A percentile compares a stretch with the other conserved stretches of the same genome.
Conservation (phyloP, 2,888 invertebrate genomes). For the Gymnoscelis rufifasciata region DNA sequence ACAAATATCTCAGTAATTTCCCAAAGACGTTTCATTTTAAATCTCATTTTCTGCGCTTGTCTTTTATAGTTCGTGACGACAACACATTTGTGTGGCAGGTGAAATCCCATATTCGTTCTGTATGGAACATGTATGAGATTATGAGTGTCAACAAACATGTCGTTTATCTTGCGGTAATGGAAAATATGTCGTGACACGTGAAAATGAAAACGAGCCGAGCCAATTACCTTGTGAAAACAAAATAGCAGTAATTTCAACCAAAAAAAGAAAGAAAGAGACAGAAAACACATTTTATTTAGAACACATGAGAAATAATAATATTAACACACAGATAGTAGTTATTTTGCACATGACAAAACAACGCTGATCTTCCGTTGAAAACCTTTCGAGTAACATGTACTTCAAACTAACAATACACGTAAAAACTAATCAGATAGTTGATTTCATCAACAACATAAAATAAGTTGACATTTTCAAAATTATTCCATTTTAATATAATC, state of each 20-base stretch:
- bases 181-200: conserved; percentile 43
- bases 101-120: conserved; percentile 61
- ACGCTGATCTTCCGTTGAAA: too few relatives aligned
- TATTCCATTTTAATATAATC: too few relatives aligned
- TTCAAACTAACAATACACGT: too few relatives aligned
- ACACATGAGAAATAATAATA: too few relatives aligned
- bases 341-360: too few relatives aligned
- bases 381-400: too few relatives aligned
- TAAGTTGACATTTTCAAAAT: too few relatives aligned
- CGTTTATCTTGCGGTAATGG: conserved; percentile 64
- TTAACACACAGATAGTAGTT: too few relatives aligned
- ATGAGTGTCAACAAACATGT: conserved; percentile 59
- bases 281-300: too few relatives aligned
- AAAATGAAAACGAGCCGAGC: conserved; percentile 40
- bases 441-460: too few relatives aligned
- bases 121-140: conserved; percentile 64
- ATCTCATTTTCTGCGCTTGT: conserved; percentile 24
- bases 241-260: neutral
- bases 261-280: too few relatives aligned
- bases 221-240: conserved; percentile 23
- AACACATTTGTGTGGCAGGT: conserved; percentile 53
- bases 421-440: too few relatives aligned
- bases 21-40: conserved; percentile 18
- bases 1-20: conserved; percentile 18
- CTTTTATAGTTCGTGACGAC: conserved; percentile 22